These are phyloP conservation scores for Neuroscelio doddi DNA, from an alignment of 2,888 invertebrate species.

Conservation along the genomic window DNA sequence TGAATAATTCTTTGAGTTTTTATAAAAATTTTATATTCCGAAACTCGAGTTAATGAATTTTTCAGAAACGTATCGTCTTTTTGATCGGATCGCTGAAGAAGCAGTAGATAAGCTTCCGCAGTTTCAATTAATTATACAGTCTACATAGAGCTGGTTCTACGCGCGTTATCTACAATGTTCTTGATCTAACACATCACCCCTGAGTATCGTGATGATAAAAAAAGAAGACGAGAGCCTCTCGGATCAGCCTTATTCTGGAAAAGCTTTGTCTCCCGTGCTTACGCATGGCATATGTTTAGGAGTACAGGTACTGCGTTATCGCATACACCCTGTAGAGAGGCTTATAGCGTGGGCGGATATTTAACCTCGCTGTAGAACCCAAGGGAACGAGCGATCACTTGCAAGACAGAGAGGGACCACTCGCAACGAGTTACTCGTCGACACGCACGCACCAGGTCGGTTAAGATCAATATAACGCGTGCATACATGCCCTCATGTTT, in stretches of 20 bases:
- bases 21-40: conserved; percentile 1
- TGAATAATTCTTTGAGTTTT: too few relatives aligned
- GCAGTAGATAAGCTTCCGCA: conserved; percentile 26
- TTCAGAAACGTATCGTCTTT: conserved; percentile 33
- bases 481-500: conserved; percentile 55
- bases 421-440: conserved; percentile 51
- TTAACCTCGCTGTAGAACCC: conserved; percentile 31
- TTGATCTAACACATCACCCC: conserved; percentile 21
- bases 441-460: conserved; percentile 56
- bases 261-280: conserved; percentile 39
- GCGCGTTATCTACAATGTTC: conserved; percentile 37
- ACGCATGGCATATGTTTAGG: conserved; percentile 31
- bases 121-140: conserved; percentile 45
- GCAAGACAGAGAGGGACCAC: conserved; percentile 28
- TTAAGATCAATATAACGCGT: conserved; percentile 64
- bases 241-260: conserved; percentile 11
- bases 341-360: conserved; percentile 30
- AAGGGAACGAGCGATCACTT: conserved; percentile 18
- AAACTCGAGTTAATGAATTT: conserved; percentile 40
- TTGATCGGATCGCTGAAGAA: conserved; percentile 18
- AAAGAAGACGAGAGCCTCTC: conserved; percentile 30
- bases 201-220: not conserved
- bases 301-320: conserved; percentile 30
- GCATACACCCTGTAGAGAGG: conserved; percentile 28
- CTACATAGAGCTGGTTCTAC: conserved; percentile 20